Percentiles rank a stretch among this genome's conserved stretches.
Conservation (phyloP, 2,113 vertebrate species). For the Chinchilla lanigera region DNA sequence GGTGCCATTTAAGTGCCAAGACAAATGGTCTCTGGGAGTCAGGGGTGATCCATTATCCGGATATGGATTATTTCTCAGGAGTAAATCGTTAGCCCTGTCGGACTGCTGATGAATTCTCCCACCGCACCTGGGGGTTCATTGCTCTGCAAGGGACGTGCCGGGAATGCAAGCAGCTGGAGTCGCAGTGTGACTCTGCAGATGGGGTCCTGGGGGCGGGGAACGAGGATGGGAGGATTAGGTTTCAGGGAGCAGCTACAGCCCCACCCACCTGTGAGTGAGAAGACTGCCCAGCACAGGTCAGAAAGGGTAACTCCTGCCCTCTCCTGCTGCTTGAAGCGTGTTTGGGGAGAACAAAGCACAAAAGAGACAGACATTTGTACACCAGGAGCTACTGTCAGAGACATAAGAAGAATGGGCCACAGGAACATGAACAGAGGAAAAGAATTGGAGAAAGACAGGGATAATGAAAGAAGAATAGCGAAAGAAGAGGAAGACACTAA, state of each 20-base stretch:
- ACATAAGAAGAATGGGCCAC: not conserved
- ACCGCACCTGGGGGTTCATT: conserved; percentile 71
- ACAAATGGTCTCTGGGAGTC: conserved; percentile 73
- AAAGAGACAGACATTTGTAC: not conserved
- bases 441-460: not conserved
- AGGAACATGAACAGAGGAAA: not conserved
- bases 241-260: not conserved
- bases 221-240: not conserved
- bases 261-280: not conserved
- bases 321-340: conserved; percentile 12
- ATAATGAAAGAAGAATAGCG: not conserved
- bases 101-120: conserved; percentile 76
- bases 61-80: conserved; percentile 82
- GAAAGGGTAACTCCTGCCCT: not conserved
- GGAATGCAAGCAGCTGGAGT: conserved; percentile 68
- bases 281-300: not conserved
- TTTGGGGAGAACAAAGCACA: conserved; percentile 35
- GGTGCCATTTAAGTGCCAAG: conserved; percentile 76
- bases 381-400: not conserved
- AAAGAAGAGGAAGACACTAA: not conserved
- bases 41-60: conserved; percentile 77
- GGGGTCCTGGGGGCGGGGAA: not conserved
- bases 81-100: conserved; percentile 80
- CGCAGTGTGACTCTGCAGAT: conserved; percentile 55
- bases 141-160: conserved; percentile 66